phyloP scores from a whole-genome alignment of 1,140 invertebrate species.

The Zophobas morio region DNA sequence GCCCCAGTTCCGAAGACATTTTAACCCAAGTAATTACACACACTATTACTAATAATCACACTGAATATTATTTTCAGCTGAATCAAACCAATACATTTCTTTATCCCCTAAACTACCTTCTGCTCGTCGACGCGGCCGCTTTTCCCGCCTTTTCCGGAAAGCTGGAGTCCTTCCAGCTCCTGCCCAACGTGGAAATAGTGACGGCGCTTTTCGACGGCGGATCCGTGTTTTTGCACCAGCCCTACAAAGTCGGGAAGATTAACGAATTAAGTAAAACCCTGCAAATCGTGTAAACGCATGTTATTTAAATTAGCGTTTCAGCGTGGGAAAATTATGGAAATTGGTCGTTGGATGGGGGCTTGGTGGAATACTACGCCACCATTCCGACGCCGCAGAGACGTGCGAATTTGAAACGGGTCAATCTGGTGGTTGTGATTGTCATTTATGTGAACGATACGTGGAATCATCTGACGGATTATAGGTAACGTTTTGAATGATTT shows the following conservation, averaged over 20 bases:
- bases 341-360: constrained; percentile 16
- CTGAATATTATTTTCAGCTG: neutral
- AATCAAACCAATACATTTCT: neutral
- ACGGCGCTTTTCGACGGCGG: constrained; percentile 1
- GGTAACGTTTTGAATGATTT: neutral
- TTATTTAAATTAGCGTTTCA: constrained; percentile 32
- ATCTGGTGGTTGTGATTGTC: neutral
- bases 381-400: constrained; percentile 8
- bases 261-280: constrained; percentile 25
- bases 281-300: constrained; percentile 9
- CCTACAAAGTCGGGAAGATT: constrained; percentile 36
- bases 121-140: neutral
- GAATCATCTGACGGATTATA: constrained; percentile 30
- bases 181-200: constrained; percentile 18
- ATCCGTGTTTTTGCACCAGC: constrained; percentile 18
- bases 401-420: neutral
- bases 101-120: neutral
- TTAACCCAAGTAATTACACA: neutral
- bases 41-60: neutral
- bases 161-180: neutral
- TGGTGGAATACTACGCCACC: neutral
- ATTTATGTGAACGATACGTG: constrained; percentile 26
- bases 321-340: constrained; percentile 40
- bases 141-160: neutral
- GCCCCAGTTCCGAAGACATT: constrained; percentile 1